phyloP scores from a whole-genome alignment of 2,113 vertebrate species.

The Tiliqua scincoides region DNA sequence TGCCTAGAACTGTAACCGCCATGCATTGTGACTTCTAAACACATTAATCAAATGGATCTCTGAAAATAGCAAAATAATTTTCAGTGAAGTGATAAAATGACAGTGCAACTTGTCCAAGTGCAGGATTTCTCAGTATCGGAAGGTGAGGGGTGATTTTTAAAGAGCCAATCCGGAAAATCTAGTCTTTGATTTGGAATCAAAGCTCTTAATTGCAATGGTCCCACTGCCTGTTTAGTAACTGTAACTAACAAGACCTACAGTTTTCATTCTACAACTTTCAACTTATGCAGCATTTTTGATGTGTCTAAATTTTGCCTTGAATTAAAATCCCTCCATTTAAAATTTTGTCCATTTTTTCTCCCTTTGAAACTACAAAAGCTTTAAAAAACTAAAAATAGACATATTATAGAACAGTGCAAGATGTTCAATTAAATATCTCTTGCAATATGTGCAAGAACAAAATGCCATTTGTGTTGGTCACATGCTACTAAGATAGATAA shows the following conservation, averaged over 20 bases:
- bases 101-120: not conserved
- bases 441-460: conserved; percentile 1
- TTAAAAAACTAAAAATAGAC: not conserved
- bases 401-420: conserved; percentile 3
- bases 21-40: not conserved
- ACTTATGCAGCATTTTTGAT: not conserved
- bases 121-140: not conserved
- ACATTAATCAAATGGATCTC: not conserved
- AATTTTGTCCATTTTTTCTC: not conserved
- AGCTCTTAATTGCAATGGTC: not conserved
- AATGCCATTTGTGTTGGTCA: not conserved
- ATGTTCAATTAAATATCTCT: conserved; percentile 10
- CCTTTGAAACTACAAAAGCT: not conserved
- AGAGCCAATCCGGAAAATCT: not conserved
- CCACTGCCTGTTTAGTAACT: not conserved
- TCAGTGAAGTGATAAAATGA: not conserved
- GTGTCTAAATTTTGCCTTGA: not conserved
- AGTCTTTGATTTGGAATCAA: not conserved
- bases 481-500: not conserved
- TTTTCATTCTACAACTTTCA: not conserved
- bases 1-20: not conserved
- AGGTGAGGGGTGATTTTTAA: not conserved
- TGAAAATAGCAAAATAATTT: not conserved
- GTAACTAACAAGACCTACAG: not conserved
- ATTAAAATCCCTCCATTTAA: not conserved